Percentiles rank a stretch among this genome's conserved stretches.
phyloP scores from a whole-genome alignment of 2,888 invertebrate genomes.

The Megalurothrips usitatus region DNA sequence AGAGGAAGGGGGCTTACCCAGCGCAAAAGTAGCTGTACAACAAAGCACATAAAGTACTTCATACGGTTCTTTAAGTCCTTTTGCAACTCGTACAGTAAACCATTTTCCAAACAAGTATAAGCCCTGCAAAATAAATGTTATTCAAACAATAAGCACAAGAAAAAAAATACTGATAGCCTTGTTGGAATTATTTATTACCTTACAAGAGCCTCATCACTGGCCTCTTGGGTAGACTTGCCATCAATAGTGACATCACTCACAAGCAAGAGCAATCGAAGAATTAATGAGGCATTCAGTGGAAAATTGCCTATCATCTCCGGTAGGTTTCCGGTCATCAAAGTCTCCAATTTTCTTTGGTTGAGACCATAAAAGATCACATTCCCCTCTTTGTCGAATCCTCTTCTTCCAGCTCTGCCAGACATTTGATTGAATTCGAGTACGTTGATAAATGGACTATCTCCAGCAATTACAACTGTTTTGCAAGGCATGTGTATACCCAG shows the following conservation, averaged over 20 bases:
- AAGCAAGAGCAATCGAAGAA: conserved; percentile 30
- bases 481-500: conserved; percentile 41
- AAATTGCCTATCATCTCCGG: conserved; percentile 34
- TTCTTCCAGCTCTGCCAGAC: conserved; percentile 94
- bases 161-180: no score
- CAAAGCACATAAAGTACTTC: conserved; percentile 32
- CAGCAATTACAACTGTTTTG: conserved; percentile 39
- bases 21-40: conserved; percentile 27
- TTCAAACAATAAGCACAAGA: not conserved
- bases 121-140: conserved; percentile 26
- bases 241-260: conserved; percentile 26
- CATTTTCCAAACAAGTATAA: conserved; percentile 31
- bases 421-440: conserved; percentile 61
- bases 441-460: conserved; percentile 39
- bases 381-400: conserved; percentile 89
- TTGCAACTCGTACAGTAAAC: conserved; percentile 29
- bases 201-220: conserved; percentile 28
- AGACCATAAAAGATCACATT: conserved; percentile 58
- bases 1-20: conserved; percentile 11
- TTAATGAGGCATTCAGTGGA: conserved; percentile 31
- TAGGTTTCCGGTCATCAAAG: conserved; percentile 31
- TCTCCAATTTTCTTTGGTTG: conserved; percentile 29
- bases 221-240: conserved; percentile 3
- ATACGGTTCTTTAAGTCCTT: conserved; percentile 30
- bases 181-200: not conserved